Base-by-base conservation (phyloP, 2,113 vertebrate species). In the Columbina picui region DNA sequence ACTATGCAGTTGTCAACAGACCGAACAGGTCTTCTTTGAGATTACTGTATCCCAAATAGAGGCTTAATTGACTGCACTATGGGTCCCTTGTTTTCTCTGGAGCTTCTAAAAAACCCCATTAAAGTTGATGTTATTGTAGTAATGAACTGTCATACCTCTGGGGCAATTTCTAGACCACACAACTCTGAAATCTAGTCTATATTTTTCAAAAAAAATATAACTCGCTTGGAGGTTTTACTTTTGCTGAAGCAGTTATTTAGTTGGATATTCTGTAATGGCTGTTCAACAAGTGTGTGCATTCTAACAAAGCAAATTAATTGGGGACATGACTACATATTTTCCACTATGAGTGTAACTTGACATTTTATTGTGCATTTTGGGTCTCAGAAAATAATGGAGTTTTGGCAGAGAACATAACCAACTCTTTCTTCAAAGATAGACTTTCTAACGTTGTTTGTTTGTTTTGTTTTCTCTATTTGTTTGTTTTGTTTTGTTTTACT, bases 361-460 rank as follows among this genome's bases (percentile, higher is more conserved):
- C 9, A 29, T 41, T 61, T 84, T 36, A 27, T 49, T 77, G 4
- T 32, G 14, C 8, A 32, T 47, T 88, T 88, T 59, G 22, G 1
- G 34, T 74, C 45, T 87, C 60, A 78, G 61, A 71, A 84, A 77
- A 81, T 65, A 0, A 25, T 1, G 0, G 1, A 0, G 1, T 8
- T 9, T 22, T 43, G 0, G 0, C 14, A 20, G 41, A 70, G 22
- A 77, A 41, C 3, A 41, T 27, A 57, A 45, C 3, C 10, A 41
- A 9, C 1, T 59, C 13, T 69, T 68, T 88, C 25, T 75, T 86
- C 50, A 83, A 29, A 87, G 14, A 43, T n/a, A 29, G 4, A 67
- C 21, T 60, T 91, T n/a, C 15, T 49, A 56, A 4, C 5, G 15
- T 11, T 68, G 12, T 3, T 68, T 53, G 21, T 50, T 50, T 47